A percentile compares a stretch with the other conserved stretches of the same genome.
phyloP scores from a whole-genome alignment of 1,140 invertebrate genomes.

The Penaeus vannamei region DNA sequence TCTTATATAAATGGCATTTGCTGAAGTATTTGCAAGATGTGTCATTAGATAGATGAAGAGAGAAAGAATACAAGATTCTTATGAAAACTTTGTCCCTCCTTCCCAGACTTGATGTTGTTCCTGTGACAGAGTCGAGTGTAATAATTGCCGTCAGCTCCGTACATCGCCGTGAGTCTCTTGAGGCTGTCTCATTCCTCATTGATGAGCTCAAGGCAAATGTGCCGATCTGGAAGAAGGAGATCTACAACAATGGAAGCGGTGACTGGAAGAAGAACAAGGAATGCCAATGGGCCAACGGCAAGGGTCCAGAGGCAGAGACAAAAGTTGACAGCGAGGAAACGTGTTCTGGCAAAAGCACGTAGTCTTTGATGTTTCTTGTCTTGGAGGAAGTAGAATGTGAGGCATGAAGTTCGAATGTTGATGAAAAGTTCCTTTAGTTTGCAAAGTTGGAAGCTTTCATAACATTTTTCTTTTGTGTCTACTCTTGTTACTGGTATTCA shows the following conservation, averaged over 20 bases:
- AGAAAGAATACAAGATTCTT: background rate
- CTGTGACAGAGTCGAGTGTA: constrained; percentile 89
- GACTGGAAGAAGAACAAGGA: constrained; percentile 62
- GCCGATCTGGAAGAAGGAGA: constrained; percentile 98
- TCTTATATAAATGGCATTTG: background rate
- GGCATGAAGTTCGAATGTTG: no score
- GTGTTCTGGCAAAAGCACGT: no score
- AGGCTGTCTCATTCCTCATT: constrained; percentile 88
- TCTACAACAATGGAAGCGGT: constrained; percentile 79
- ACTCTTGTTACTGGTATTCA: no score
- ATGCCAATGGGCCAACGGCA: constrained; percentile 33
- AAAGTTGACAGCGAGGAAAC: background rate
- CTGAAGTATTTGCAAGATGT: no score
- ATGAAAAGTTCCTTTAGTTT: no score
- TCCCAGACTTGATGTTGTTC: constrained; percentile 84
- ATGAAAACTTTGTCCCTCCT: background rate
- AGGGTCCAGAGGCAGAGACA: background rate
- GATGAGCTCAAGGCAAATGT: constrained; percentile 89
- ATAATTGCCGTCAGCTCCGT: constrained; percentile 91
- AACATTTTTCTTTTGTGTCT: no score
- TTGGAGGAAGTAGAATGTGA: no score
- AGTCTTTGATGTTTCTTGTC: no score
- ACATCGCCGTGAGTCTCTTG: constrained; percentile 86
- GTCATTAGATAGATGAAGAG: background rate
- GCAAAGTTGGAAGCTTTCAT: no score